Evolutionary conservation across 2,888 invertebrate species (phyloP), one percentile per base, ranked within the genome.

Genomic region (Coenonympha glycerion): DNA sequence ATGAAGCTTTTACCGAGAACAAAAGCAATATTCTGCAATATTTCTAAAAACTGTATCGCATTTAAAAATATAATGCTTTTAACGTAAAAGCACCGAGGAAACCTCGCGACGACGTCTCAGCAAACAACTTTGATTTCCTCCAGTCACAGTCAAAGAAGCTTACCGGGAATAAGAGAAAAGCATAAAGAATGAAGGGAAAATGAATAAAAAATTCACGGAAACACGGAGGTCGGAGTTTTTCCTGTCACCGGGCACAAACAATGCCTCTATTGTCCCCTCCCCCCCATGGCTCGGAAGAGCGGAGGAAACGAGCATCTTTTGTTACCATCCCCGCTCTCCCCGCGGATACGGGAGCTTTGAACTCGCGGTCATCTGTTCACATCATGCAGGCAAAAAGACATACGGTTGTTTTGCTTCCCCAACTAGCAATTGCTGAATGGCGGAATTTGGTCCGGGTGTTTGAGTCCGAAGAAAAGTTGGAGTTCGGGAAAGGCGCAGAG

Each of bases 211-310:
- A 83, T 80, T 81, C 82, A 83, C 77, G 82, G 84, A 81, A 84
- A 84, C 84, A 85, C 82, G 79, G 86, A 83, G 86, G 86, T 86
- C 77, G 85, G 82, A 84, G 87, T 85, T 87, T 87, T 86, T 86
- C 86, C 86, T 84, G 86, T 85, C 86, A 85, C 84, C 84, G 85
- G 79, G 79, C 78, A 85, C 83, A 86, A 86, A 87, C 87, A 87
- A 87, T 86, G 78, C 73, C 71, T 74, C 79, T 65, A 85, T 84
- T 85, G 85, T 87, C 71, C 64, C 47, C 59, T 61, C 57, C 56
- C 57, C 63, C 71, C 69, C 64, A 65, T 64, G 62, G 66, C 65
- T 61, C 69, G 63, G 73, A 68, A 66, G 73, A 66, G 71, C 66
- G 60, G 72, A 80, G 86, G 85, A 85, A 86, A 86, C 85, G 86